Percentiles rank a stretch among this genome's conserved stretches.
Conservation (phyloP, 92 coral and sea anemone species). For the Siderastrea siderea region DNA sequence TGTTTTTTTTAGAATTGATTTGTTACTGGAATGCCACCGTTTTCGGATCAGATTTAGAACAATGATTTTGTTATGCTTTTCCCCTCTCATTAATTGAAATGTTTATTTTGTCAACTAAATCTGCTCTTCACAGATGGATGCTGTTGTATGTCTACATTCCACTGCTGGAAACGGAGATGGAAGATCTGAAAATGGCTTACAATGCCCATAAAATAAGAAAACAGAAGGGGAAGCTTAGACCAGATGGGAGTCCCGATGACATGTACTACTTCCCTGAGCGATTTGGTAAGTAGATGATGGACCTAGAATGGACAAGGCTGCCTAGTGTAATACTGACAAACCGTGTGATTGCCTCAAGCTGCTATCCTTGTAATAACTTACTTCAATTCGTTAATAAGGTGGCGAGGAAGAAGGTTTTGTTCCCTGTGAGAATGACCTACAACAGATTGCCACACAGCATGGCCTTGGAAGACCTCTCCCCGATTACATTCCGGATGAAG, state of each 20-base stretch:
- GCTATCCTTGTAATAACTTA: slow-evolving; percentile 11
- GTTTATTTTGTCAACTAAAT: not conserved
- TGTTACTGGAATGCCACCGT: slow-evolving; percentile 10
- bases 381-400: slow-evolving; percentile 10
- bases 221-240: slow-evolving; percentile 50
- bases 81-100: not conserved
- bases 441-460: slow-evolving; percentile 35
- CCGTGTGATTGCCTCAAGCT: not conserved
- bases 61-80: slow-evolving; percentile 5
- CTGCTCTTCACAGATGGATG: slow-evolving; percentile 29
- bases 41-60: slow-evolving; percentile 17
- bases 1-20: no score
- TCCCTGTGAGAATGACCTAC: slow-evolving; percentile 34
- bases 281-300: slow-evolving; percentile 37
- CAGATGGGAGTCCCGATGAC: slow-evolving; percentile 66
- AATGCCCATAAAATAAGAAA: slow-evolving; percentile 43
- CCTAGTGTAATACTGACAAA: slow-evolving; percentile 17
- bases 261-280: slow-evolving; percentile 61
- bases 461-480: slow-evolving; percentile 36
- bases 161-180: slow-evolving; percentile 32
- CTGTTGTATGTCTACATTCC: slow-evolving; percentile 60
- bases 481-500: slow-evolving; percentile 26
- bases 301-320: slow-evolving; percentile 5
- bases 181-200: slow-evolving; percentile 47
- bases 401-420: slow-evolving; percentile 46